phyloP scores from a whole-genome alignment of 2,113 vertebrate genomes.

The Pholis gunnellus region DNA sequence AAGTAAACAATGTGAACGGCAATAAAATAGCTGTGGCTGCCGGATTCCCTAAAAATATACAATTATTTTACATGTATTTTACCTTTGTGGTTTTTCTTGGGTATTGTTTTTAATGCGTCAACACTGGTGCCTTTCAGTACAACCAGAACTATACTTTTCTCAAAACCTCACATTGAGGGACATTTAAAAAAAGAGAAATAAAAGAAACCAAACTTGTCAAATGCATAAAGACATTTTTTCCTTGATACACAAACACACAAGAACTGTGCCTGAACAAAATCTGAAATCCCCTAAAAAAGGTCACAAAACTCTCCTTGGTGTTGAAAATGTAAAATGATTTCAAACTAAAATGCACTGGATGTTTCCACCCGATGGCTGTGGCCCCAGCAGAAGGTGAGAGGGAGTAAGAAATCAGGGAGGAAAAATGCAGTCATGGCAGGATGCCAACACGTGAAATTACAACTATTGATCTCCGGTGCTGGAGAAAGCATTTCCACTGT shows the following conservation, averaged over 20 bases:
- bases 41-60: neutral
- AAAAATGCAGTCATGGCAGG: slow-evolving; percentile 26
- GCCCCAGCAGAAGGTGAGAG: slow-evolving; percentile 14
- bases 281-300: neutral
- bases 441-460: slow-evolving; percentile 68
- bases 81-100: neutral
- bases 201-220: neutral
- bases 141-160: neutral
- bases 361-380: neutral
- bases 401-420: slow-evolving; percentile 38
- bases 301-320: neutral
- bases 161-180: neutral
- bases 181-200: neutral
- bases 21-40: neutral
- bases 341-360: neutral
- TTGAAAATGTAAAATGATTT: neutral
- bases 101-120: neutral
- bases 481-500: slow-evolving; percentile 61
- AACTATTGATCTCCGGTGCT: slow-evolving; percentile 70
- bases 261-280: neutral
- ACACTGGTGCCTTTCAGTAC: neutral
- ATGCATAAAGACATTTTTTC: neutral
- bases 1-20: neutral
- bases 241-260: neutral
- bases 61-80: neutral